Evolutionary conservation across 2,797 vertebrate species (phyloP), one percentile per base, ranked within the genome.

Genomic region (Crenuchus spilurus): DNA sequence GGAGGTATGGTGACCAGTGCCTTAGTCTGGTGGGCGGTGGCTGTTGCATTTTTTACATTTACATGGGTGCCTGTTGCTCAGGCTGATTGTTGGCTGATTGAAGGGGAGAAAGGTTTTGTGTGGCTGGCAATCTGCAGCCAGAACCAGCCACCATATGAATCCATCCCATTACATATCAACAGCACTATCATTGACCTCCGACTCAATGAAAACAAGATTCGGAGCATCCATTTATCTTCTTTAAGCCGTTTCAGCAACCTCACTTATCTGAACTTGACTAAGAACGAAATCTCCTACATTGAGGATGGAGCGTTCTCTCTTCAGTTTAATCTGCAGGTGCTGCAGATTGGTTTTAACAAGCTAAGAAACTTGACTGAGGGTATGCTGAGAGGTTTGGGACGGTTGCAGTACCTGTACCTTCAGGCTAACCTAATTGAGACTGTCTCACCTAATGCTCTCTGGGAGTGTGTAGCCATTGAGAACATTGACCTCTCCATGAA

Each of bases 401-500:
- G 95, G 87, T 94, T 99, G 81, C 96, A 99, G 93, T 98, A 99
- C 84, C 96, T 99, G 76, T 99, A 99, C 92, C 94, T 99, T 86
- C 98, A 99, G 85, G 97, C 98, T 77, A 99, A 99, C 89, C 94
- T 96, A 88, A 99, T 99, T 0, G 98, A 99, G 93, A 92, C 90
- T 2, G 97, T 99, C 80, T 93, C 94, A 73, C 94, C 95, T 85
- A 96, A 97, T 88, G 95, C 96, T 87, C 99, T 99, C 91, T 95
- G 96, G 94, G 98, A 99, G 88, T 99, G 97, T 82, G 96, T 95
- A 80, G 96, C 95, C 88, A 94, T 99, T 20, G 92, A 98, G 91
- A 99, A 99, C 84, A 93, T 99, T 41, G 98, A 99, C 90, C 93
- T 99, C 75, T 99, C 98, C 85, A 97, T 99, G 98, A 99, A 99